phyloP scores from a whole-genome alignment of 1,140 invertebrate genomes.

The Drosophila erecta region DNA sequence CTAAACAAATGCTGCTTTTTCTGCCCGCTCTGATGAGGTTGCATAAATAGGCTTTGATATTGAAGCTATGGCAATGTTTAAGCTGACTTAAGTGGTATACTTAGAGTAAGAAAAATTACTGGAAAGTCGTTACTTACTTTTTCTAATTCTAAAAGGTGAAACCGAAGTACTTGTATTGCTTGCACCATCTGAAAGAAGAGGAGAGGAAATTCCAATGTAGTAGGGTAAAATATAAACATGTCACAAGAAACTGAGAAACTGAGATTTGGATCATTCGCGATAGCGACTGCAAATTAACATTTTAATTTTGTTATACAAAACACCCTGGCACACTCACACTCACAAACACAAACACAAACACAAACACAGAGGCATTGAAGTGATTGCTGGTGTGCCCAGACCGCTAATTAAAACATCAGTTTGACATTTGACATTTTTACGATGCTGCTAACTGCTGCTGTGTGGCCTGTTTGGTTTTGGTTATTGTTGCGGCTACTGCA shows the following conservation, averaged over 20 bases:
- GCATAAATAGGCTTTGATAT: constrained; percentile 21
- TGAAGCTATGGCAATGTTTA: constrained; percentile 49
- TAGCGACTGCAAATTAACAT: background rate
- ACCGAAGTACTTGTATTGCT: constrained; percentile 99
- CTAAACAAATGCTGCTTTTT: constrained; percentile 46
- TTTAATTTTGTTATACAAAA: constrained; percentile 7
- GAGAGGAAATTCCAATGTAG: constrained; percentile 7
- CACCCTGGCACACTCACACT: constrained; percentile 7
- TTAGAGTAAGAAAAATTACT: background rate
- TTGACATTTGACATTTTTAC: constrained; percentile 84
- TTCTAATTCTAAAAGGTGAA: constrained; percentile 99
- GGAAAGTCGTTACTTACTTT: constrained; percentile 93
- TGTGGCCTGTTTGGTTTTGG: constrained; percentile 58
- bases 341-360: background rate
- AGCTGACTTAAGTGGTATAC: constrained; percentile 10
- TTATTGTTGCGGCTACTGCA: constrained; percentile 46
- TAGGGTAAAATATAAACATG: background rate
- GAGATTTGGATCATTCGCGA: background rate
- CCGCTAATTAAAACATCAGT: constrained; percentile 83
- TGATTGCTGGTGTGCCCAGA: constrained; percentile 61
- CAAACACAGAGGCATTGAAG: constrained; percentile 1
- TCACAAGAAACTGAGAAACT: too few relatives aligned
- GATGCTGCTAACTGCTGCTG: constrained; percentile 80
- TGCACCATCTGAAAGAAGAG: constrained; percentile 97
- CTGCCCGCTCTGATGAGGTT: constrained; percentile 21